Evolutionary conservation across 2,797 vertebrate species (phyloP).

Genomic region (Chiroxiphia lanceolata): DNA sequence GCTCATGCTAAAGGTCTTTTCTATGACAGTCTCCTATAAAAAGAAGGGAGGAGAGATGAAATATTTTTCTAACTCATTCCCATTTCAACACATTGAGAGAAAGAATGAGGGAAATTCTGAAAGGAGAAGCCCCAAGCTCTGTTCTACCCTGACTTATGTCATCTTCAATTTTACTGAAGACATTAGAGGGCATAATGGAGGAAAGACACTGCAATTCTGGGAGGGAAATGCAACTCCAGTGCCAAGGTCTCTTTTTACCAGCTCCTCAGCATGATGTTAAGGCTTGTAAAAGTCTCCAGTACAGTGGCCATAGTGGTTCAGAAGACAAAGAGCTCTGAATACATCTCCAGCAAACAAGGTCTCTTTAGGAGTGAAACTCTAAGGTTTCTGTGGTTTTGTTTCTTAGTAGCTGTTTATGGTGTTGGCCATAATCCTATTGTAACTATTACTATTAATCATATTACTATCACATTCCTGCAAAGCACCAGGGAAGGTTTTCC

Average conservation of each 20-base stretch:
- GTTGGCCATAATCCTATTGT: not conserved
- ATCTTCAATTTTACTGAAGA: not conserved
- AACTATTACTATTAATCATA: constrained; percentile 1
- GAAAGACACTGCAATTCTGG: not conserved
- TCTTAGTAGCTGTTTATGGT: not conserved
- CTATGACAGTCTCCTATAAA: not conserved
- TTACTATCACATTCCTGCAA: constrained; percentile 17
- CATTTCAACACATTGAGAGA: not conserved
- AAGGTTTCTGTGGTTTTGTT: not conserved
- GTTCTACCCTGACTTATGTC: not conserved
- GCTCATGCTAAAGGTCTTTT: not conserved
- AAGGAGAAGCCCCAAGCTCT: not conserved
- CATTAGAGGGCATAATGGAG: not conserved
- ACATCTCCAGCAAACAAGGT: not conserved
- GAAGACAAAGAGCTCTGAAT: not conserved
- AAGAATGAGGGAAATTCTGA: not conserved
- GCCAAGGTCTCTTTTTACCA: not conserved
- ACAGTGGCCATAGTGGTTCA: not conserved
- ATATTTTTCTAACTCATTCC: not conserved
- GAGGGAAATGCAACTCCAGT: not conserved
- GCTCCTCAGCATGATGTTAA: rapidly evolving
- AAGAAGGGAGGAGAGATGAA: not conserved
- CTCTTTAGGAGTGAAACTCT: not conserved
- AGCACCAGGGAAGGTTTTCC: constrained; percentile 46
- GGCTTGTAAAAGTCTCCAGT: not conserved